Conservation (phyloP, 2,113 vertebrate species). For the Hippocampus zosterae region DNA sequence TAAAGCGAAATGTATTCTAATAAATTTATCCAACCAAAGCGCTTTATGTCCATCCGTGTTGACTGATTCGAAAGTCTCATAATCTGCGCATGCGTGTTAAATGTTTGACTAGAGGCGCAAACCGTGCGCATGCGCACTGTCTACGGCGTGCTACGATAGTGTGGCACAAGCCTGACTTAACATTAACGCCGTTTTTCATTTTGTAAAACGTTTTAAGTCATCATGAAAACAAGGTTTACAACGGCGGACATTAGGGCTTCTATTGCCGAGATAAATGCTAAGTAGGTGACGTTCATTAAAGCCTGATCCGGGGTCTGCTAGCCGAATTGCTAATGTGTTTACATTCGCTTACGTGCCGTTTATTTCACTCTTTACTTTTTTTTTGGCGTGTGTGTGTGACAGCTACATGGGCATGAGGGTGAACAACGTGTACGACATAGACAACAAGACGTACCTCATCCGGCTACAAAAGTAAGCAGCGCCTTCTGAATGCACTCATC, state of each 20-base stretch:
- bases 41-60: too few species aligned
- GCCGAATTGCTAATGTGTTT: constrained; percentile 3
- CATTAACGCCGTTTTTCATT: neutral
- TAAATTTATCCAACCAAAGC: too few species aligned
- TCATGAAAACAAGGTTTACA: constrained; percentile 89
- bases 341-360: constrained; percentile 3
- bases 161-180: constrained; percentile 27
- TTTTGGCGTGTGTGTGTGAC: constrained; percentile 32
- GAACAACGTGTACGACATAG: constrained; percentile 96
- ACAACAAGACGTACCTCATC: constrained; percentile 96
- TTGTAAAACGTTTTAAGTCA: neutral
- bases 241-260: constrained; percentile 86
- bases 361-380: constrained; percentile 1
- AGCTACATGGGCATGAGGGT: constrained; percentile 96
- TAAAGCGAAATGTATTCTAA: too few species aligned
- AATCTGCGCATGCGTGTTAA: too few species aligned
- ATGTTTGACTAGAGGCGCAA: rapidly evolving
- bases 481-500: neutral
- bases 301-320: constrained; percentile 10
- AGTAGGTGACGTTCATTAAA: constrained; percentile 60
- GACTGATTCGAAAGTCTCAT: too few species aligned
- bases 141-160: constrained; percentile 13
- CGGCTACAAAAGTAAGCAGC: constrained; percentile 87
- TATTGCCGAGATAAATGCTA: constrained; percentile 82
- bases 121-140: constrained; percentile 38